phyloP scores from a whole-genome alignment of 2,888 invertebrate genomes.

The Drosophila multiciliata region DNA sequence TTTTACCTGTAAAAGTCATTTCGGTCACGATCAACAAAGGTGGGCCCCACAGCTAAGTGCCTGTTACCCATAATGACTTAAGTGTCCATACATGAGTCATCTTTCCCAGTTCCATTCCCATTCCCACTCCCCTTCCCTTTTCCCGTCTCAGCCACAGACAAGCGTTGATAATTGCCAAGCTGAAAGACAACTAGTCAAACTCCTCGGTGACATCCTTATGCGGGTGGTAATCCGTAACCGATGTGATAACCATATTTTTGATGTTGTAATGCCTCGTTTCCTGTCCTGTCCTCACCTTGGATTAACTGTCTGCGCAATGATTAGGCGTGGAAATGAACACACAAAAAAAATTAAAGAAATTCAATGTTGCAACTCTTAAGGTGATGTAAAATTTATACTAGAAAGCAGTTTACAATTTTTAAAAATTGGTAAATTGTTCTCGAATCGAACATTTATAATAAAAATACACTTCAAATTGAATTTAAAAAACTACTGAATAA shows the following conservation, averaged over 20 bases:
- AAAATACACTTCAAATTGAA: accelerated
- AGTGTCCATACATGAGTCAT: constrained; percentile 75
- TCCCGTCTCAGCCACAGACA: constrained; percentile 5
- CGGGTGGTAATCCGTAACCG: constrained; percentile 60
- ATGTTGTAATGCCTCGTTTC: constrained; percentile 53
- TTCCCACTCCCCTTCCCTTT: not conserved
- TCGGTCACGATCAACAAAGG: constrained; percentile 50
- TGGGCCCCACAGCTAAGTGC: constrained; percentile 66
- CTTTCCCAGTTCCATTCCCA: constrained; percentile 14
- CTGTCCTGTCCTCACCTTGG: constrained; percentile 50
- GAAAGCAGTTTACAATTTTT: not conserved
- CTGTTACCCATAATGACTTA: constrained; percentile 70
- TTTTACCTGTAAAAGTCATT: constrained; percentile 57
- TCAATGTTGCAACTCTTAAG: not conserved
- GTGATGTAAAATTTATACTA: not conserved
- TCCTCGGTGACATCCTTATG: constrained; percentile 46
- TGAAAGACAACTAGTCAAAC: constrained; percentile 5
- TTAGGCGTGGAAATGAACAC: constrained; percentile 51
- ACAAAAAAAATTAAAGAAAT: not conserved
- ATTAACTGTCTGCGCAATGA: constrained; percentile 25
- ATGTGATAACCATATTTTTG: constrained; percentile 51
- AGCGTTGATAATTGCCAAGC: constrained; percentile 63
- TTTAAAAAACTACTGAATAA: not conserved
- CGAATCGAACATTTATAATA: not conserved
- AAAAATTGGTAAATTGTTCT: not conserved